Evolutionary conservation across 2,113 vertebrate species (phyloP).

Genomic region (Varanus komodoensis): DNA sequence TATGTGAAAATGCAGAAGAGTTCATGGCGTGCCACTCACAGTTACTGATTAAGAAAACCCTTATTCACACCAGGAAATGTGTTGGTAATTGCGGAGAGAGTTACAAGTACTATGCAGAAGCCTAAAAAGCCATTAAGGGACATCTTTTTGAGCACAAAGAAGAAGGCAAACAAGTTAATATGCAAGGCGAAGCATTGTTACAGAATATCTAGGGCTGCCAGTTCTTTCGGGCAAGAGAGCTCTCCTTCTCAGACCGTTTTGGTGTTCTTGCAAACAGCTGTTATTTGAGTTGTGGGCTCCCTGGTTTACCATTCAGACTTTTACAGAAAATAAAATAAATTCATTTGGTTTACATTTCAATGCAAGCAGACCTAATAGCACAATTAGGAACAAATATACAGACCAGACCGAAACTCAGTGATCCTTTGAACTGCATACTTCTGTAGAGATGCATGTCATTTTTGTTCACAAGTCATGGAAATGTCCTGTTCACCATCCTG

Average conservation of each 20-base stretch:
- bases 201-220: background rate
- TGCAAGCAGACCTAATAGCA: too few relatives aligned
- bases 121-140: background rate
- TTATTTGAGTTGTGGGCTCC: background rate
- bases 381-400: too few relatives aligned
- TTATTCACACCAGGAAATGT: background rate
- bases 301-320: too few relatives aligned
- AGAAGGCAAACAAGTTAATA: background rate
- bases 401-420: too few relatives aligned
- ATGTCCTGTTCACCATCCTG: too few relatives aligned
- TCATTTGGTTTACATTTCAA: too few relatives aligned
- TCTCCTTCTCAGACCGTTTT: background rate
- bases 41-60: background rate
- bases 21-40: background rate
- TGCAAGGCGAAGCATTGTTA: rapidly evolving
- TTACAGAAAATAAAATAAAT: too few relatives aligned
- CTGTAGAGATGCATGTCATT: too few relatives aligned
- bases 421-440: too few relatives aligned
- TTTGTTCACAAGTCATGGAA: too few relatives aligned
- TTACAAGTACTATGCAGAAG: background rate
- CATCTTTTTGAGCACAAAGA: rapidly evolving
- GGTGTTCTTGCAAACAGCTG: background rate
- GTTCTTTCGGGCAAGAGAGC: background rate
- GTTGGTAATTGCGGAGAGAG: background rate
- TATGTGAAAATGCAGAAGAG: constrained; percentile 11